Percentiles rank a stretch among this genome's conserved stretches.
Conservation (phyloP, 2,888 invertebrate genomes). For the Eupithecia pulchellata region DNA sequence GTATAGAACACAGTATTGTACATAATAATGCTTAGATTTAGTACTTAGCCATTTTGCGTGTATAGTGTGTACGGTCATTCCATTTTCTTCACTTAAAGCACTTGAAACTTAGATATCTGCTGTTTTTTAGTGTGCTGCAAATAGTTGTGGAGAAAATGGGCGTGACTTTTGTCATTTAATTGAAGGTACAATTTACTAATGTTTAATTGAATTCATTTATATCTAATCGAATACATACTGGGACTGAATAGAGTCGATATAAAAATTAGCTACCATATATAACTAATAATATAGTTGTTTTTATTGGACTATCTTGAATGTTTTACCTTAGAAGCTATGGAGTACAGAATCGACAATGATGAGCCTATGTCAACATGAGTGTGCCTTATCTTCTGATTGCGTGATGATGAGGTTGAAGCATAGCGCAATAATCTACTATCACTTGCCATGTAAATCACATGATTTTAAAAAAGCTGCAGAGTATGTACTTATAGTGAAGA, state of each 20-base stretch:
- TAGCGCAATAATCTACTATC: background rate
- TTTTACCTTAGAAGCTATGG: background rate
- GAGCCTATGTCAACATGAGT: background rate
- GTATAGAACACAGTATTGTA: slow-evolving; percentile 41
- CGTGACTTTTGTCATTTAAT: slow-evolving; percentile 22
- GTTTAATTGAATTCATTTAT: slow-evolving; percentile 25
- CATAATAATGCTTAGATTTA: slow-evolving; percentile 42
- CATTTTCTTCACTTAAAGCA: background rate
- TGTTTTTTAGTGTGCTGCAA: background rate
- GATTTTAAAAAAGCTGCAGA: background rate
- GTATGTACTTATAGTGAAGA: background rate
- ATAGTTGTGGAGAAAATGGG: slow-evolving; percentile 11
- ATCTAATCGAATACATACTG: slow-evolving; percentile 21
- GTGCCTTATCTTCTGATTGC: background rate
- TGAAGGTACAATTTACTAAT: slow-evolving; percentile 16
- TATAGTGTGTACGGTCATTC: slow-evolving; percentile 16
- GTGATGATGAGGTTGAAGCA: background rate
- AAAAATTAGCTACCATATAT: slow-evolving; percentile 21
- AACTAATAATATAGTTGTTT: slow-evolving; percentile 9
- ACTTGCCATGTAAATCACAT: background rate
- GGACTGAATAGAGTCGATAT: slow-evolving; percentile 21
- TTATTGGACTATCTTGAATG: background rate
- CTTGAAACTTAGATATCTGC: background rate
- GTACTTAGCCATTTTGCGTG: slow-evolving; percentile 37
- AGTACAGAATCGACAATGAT: background rate